A percentile compares a stretch with the other conserved stretches of the same genome.
Evolutionary conservation across 2,113 vertebrate species (phyloP).

Genomic region (Loxodonta africana): DNA sequence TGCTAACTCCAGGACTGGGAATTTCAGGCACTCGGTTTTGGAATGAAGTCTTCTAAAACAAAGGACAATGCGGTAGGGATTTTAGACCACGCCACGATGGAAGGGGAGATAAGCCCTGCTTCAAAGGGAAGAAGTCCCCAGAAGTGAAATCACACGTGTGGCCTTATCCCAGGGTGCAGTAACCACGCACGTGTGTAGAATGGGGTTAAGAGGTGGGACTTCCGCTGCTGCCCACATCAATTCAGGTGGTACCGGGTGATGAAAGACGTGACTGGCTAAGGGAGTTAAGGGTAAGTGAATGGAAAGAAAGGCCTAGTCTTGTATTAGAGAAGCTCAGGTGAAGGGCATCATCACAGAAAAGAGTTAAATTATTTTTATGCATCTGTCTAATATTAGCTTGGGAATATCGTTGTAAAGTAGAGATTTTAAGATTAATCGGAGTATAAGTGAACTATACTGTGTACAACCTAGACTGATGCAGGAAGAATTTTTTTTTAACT

Average conservation of each 20-base stretch:
- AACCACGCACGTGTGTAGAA: not conserved
- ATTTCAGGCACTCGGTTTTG: not conserved
- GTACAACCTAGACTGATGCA: not conserved
- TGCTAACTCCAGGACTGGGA: not conserved
- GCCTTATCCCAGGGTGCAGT: not conserved
- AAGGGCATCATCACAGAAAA: not conserved
- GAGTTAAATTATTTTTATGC: not conserved
- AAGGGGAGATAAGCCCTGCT: not conserved
- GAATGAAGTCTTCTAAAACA: not conserved
- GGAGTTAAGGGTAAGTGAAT: not conserved
- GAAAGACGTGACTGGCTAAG: not conserved
- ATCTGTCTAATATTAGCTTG: slow-evolving; percentile 19
- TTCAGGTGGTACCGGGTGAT: not conserved
- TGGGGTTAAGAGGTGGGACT: not conserved
- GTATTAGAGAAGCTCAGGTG: not conserved
- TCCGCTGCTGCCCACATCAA: not conserved
- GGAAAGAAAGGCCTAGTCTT: slow-evolving; percentile 18
- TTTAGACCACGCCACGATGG: not conserved
- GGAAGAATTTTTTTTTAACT: slow-evolving; percentile 1
- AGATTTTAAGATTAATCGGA: not conserved
- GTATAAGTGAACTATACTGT: not conserved
- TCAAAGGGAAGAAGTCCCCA: not conserved
- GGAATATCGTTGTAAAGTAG: not conserved
- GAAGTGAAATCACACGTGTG: slow-evolving; percentile 24
- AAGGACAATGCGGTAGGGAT: not conserved